Percentiles rank a stretch among this genome's conserved stretches.
These are phyloP conservation scores for Venturia canescens DNA, from an alignment of 1,140 invertebrate species.

Conservation along the genomic window DNA sequence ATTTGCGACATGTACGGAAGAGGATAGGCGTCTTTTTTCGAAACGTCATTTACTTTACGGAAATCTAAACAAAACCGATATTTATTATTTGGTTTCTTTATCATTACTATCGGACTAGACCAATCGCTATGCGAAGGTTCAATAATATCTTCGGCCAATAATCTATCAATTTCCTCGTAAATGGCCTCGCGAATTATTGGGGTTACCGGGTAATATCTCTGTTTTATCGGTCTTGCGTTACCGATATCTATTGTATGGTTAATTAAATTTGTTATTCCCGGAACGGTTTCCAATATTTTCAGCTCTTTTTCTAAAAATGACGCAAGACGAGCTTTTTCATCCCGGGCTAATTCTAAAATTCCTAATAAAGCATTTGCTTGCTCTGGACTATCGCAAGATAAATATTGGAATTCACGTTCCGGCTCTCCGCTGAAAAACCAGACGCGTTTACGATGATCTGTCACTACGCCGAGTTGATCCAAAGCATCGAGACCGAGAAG, in stretches of 20 bases:
- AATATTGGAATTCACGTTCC: background rate
- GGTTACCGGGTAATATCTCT: slow-evolving; percentile 48
- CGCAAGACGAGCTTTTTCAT: background rate
- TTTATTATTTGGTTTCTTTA: slow-evolving; percentile 58
- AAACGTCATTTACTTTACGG: slow-evolving; percentile 60
- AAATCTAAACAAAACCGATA: slow-evolving; percentile 65
- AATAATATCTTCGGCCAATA: slow-evolving; percentile 55
- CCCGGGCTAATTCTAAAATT: background rate
- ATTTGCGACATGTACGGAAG: slow-evolving; percentile 60
- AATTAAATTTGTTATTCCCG: background rate
- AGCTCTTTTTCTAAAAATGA: background rate
- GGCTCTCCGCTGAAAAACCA: background rate
- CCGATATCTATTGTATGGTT: background rate
- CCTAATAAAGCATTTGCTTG: too few relatives aligned
- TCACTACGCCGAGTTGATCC: background rate
- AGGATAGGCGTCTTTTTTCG: too few relatives aligned
- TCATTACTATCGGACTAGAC: slow-evolving; percentile 57
- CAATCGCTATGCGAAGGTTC: slow-evolving; percentile 55
- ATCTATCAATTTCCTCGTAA: background rate
- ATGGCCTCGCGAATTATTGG: background rate
- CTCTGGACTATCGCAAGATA: background rate
- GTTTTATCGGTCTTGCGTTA: slow-evolving; percentile 26
- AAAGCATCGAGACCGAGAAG: slow-evolving; percentile 2
- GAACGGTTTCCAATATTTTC: background rate
- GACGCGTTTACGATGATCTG: background rate